Base-by-base conservation (phyloP, 2,888 invertebrate species). In the Pyralis farinalis region DNA sequence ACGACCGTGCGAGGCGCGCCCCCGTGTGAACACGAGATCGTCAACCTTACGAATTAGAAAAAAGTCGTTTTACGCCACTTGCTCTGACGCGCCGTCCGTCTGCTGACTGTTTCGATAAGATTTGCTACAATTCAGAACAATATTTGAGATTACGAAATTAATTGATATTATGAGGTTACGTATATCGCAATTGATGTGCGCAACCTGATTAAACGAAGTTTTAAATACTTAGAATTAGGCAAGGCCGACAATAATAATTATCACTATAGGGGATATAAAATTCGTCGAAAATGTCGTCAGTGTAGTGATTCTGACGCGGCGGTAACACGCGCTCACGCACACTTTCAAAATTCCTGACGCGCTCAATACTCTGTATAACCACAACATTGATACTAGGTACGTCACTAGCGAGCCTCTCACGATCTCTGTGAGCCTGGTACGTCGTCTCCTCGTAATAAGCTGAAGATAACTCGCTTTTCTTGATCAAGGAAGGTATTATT, bases 31-130 rank as follows among this genome's bases (percentile, higher is more conserved):
- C 81, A 71, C 56, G 81, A 74, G 86, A 85, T 75, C 87, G 85
- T 78, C 85, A 88, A 88, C 86, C 87, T 87, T 85, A 82, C 78
- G 70, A 83, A 84, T 82, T 83, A 77, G 78, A 85, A 83, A 86
- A 83, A 84, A 81, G 73, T 73, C 64, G 67, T 63, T 75, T 73
- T 76, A 74, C 73, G 63, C 69, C 58, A 63, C 59, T 61, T 66
- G 58, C 58, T 25, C 25, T 25, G 57, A 63, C 62, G 60, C 64
- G 53, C 54, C 46, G 49, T 47, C 47, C 51, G 51, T 16, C 47
- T 45, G 49, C 42, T 53, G 51, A n/a, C 47, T 46, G 49, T 43
- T 53, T 55, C 49, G 46, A 61, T 55, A 48, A 55, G 56, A 58
- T 49, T 46, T 44, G 51, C 49, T 49, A 53, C 44, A 42, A 47